These are phyloP conservation scores for Drymodes brunneopygia DNA, from an alignment of 2,113 vertebrate genomes.

Conservation along the genomic window DNA sequence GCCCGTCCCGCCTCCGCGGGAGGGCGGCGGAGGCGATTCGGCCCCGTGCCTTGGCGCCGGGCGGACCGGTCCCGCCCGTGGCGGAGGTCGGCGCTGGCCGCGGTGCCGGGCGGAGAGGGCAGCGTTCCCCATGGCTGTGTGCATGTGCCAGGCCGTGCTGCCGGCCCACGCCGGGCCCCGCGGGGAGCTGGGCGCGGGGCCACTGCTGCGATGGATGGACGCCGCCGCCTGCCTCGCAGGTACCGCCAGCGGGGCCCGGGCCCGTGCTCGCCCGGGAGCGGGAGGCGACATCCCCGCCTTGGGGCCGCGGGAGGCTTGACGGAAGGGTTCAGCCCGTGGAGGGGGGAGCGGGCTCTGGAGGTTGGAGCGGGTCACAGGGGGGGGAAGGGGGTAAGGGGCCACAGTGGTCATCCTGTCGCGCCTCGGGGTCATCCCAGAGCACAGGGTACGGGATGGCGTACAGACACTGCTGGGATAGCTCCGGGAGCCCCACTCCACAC, in stretches of 20 bases:
- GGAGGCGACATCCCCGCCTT: neutral
- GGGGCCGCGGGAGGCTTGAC: neutral
- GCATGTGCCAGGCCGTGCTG: slow-evolving; percentile 69
- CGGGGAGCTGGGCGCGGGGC: slow-evolving; percentile 69
- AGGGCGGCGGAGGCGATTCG: too few relatives aligned
- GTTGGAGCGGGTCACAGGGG: neutral
- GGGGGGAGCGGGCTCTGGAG: neutral
- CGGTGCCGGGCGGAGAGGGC: neutral
- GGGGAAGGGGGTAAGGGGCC: neutral
- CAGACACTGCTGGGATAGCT: neutral
- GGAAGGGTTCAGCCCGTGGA: neutral
- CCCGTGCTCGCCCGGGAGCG: neutral
- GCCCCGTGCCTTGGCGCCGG: neutral
- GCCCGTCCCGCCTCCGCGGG: neutral
- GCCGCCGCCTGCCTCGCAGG: slow-evolving; percentile 66
- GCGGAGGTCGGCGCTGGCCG: neutral
- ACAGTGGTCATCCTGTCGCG: neutral
- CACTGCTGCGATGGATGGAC: slow-evolving; percentile 79
- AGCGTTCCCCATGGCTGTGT: neutral
- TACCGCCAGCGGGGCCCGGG: neutral
- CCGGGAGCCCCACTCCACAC: neutral
- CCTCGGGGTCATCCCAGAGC: neutral
- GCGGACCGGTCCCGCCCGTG: neutral
- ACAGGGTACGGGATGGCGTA: accelerated
- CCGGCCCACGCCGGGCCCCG: slow-evolving; percentile 66